phyloP scores from a whole-genome alignment of 2,113 vertebrate species.

The mouse (Mus musculus) region GRCm39 chr6:64731501-64732000 shows the following conservation, averaged over 20 bases:
- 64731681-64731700: constrained; percentile 88
- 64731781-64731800: constrained; percentile 70
- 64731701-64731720: constrained; percentile 83
- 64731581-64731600: constrained; percentile 67
- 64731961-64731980: neutral
- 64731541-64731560: constrained; percentile 59
- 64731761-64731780: constrained; percentile 84
- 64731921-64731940: neutral
- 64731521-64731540: constrained; percentile 52
- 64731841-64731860: constrained; percentile 3
- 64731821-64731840: constrained; percentile 64
- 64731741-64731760: constrained; percentile 87
- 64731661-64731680: constrained; percentile 87
- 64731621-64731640: constrained; percentile 80
- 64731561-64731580: constrained; percentile 34
- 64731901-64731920: constrained; percentile 28
- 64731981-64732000: neutral
- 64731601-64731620: constrained; percentile 80
- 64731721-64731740: constrained; percentile 81
- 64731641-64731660: constrained; percentile 86
- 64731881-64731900: constrained; percentile 10
- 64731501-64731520: neutral
- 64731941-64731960: neutral
- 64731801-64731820: constrained; percentile 70
- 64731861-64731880: constrained; percentile 15